phyloP scores from a whole-genome alignment of 2,113 vertebrate species.

The Polypterus senegalus region DNA sequence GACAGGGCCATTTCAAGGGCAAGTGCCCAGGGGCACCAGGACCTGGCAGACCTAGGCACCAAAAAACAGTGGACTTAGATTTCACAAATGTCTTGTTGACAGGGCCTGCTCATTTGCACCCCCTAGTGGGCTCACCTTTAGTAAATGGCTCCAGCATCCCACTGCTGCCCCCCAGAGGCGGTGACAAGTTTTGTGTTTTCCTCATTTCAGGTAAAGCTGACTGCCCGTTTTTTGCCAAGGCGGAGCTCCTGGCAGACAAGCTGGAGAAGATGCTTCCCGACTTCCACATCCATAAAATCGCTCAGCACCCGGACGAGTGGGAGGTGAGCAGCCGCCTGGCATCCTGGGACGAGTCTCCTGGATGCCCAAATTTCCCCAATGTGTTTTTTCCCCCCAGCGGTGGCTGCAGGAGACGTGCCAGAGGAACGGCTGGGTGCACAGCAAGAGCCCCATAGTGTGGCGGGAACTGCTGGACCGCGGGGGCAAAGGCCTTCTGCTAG shows the following conservation, averaged over 20 bases:
- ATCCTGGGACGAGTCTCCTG: not conserved
- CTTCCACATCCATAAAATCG: conserved; percentile 72
- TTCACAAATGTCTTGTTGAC: too few species aligned
- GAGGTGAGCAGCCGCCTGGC: conserved; percentile 46
- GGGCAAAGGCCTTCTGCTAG: conserved; percentile 70
- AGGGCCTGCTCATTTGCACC: too few species aligned
- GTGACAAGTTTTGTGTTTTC: not conserved
- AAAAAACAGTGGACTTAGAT: too few species aligned
- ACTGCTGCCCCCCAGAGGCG: too few species aligned
- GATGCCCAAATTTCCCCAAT: not conserved
- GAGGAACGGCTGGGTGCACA: conserved; percentile 67
- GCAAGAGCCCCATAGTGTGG: conserved; percentile 73
- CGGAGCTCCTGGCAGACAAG: conserved; percentile 71
- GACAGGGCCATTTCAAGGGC: too few species aligned
- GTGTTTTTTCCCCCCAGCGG: conserved; percentile 39
- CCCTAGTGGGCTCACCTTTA: too few species aligned
- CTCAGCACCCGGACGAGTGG: conserved; percentile 64
- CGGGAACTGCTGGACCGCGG: conserved; percentile 76
- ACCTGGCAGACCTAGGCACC: too few species aligned
- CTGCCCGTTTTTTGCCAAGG: conserved; percentile 77
- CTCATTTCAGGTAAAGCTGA: conserved; percentile 57
- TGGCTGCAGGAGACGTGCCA: conserved; percentile 65
- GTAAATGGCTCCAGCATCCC: too few species aligned
- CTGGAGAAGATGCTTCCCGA: conserved; percentile 62
- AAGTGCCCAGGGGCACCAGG: too few species aligned